Evolutionary conservation across 1,140 invertebrate species (phyloP).

Genomic region (Bombyx mandarina): DNA sequence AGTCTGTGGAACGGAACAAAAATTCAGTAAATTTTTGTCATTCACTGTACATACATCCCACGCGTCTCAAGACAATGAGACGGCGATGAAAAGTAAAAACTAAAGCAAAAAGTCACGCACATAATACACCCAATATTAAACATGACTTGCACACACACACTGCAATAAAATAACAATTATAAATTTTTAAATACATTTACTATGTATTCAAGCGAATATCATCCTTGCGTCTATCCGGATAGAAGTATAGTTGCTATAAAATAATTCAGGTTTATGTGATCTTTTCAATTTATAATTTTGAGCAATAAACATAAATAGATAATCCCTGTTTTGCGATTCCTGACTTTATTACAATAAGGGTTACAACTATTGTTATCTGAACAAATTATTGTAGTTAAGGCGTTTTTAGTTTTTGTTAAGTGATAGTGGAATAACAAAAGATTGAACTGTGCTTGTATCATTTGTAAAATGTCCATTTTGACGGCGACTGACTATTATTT

Average conservation of each 20-base stretch:
- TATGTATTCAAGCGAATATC: no score
- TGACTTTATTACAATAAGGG: no score
- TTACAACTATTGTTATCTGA: no score
- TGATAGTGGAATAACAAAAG: constrained; percentile 46
- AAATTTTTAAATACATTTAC: constrained; percentile 24
- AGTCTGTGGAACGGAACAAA: no score
- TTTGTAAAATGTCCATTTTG: constrained; percentile 66
- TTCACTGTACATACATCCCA: constrained; percentile 14
- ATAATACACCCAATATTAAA: constrained; percentile 31
- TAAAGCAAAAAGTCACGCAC: constrained; percentile 20
- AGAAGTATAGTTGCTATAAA: constrained; percentile 37
- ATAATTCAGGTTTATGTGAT: constrained; percentile 64
- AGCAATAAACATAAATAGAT: not conserved
- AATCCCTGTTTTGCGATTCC: no score
- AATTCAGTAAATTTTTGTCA: no score
- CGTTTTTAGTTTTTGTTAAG: constrained; percentile 3
- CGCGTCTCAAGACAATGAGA: constrained; percentile 28
- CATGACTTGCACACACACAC: constrained; percentile 46
- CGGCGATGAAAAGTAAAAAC: constrained; percentile 20
- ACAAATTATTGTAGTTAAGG: not conserved
- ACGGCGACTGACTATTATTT: constrained; percentile 61
- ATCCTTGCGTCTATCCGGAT: no score
- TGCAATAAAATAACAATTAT: constrained; percentile 67
- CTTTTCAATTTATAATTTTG: constrained; percentile 47
- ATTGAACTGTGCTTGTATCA: constrained; percentile 63